Base-by-base conservation (phyloP, 2,797 vertebrate species). In the Steatocranus sp. region DNA sequence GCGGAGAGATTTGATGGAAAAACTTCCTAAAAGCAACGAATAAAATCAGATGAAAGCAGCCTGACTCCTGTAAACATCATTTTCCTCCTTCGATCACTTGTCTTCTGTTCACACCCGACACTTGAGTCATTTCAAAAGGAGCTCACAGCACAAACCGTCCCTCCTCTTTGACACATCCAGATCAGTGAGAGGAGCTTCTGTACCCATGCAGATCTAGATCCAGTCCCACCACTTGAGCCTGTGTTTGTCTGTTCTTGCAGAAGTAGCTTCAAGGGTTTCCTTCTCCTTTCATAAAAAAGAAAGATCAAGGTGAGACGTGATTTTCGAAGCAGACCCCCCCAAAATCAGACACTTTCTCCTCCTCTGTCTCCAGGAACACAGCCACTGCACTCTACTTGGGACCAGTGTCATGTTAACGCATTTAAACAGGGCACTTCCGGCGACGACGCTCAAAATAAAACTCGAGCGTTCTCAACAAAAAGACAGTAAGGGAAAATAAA, bases 361-460 rank as follows among this genome's bases (percentile, higher is more conserved):
- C 11, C 75, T 8, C 83, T 68, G 75, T 83, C 81, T 85, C 36
- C 48, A 89, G 93, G 91, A 87, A 68, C 54, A 61, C 81, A 63
- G 78, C 23, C 34, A 84, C 86, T 85, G 6, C 6, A 27, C 85
- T 85, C 86, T 84, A 92, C 80, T 91, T 89, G 89, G 93, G 92
- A 93, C 91, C 76, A n/a, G 32, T 38, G 83, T 87, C 75, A 92
- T 41, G 8, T 1, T 1, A 4, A 2, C 2, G 1, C 0, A 17
- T 18, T 27, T 14, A 15, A n/a, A 8, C 25, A 2, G 2, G 3
- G 1, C 7, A 76, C 79, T 88, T 95, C 94, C 92, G 80, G 70
- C 70, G 6, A 5, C 0, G 2, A 3, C 9, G 3, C 4, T 78
- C 53, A 91, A 90, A 92, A 66, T 89, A 92, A 91, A 36, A 36